Conservation (phyloP, 2,113 vertebrate species). For the Pholis gunnellus region DNA sequence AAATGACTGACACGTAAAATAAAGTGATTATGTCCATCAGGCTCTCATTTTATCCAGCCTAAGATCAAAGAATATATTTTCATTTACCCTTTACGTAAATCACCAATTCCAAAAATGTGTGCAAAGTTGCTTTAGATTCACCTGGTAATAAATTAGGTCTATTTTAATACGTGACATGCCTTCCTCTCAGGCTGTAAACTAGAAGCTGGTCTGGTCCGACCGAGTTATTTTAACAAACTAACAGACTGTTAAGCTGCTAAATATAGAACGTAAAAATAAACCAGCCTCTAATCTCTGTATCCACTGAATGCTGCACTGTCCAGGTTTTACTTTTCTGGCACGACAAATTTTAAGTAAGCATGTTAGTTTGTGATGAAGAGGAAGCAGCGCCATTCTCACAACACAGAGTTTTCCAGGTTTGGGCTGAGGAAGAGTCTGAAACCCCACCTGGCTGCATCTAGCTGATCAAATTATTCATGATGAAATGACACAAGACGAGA, state of each 20-base stretch:
- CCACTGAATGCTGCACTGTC: slow-evolving; percentile 32
- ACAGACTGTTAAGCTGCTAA: slow-evolving; percentile 29
- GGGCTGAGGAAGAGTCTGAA: slow-evolving; percentile 5
- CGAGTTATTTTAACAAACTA: slow-evolving; percentile 43
- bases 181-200: slow-evolving; percentile 31
- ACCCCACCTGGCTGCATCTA: background rate
- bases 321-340: slow-evolving; percentile 24
- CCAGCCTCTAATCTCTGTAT: slow-evolving; percentile 42
- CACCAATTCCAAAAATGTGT: background rate
- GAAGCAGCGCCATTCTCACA: slow-evolving; percentile 16
- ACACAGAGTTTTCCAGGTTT: slow-evolving; percentile 14
- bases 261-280: slow-evolving; percentile 53
- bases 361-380: slow-evolving; percentile 27
- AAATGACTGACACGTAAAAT: slow-evolving; percentile 8
- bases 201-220: slow-evolving; percentile 22
- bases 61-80: slow-evolving; percentile 4
- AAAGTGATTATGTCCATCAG: background rate
- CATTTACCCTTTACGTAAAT: background rate
- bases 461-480: slow-evolving; percentile 3
- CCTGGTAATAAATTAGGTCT: slow-evolving; percentile 24
- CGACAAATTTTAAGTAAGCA: slow-evolving; percentile 28
- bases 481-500: slow-evolving; percentile 24
- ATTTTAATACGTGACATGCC: slow-evolving; percentile 19
- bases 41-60: background rate
- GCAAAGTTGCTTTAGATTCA: slow-evolving; percentile 15